Conservation (phyloP, 1,140 invertebrate species). For the Amphibalanus amphitrite region DNA sequence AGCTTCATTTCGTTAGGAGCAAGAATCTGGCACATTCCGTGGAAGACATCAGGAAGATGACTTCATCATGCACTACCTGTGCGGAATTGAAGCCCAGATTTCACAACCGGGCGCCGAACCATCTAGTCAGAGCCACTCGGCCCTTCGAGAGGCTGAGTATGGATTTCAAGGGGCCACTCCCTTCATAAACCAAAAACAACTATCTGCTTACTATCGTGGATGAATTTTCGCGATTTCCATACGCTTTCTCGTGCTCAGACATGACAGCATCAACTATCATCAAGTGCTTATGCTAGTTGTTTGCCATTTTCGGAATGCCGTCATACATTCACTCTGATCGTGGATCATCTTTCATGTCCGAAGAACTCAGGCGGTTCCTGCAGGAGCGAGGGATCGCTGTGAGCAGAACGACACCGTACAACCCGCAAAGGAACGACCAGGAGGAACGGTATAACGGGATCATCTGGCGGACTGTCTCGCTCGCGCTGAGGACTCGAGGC, state of each 20-base stretch:
- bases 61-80: slow-evolving; percentile 13
- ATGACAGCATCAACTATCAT: slow-evolving; percentile 18
- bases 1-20: slow-evolving; percentile 16
- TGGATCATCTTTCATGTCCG: slow-evolving; percentile 17
- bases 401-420: slow-evolving; percentile 14
- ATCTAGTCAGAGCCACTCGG: slow-evolving; percentile 19
- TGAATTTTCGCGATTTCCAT: slow-evolving; percentile 24
- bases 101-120: slow-evolving; percentile 7
- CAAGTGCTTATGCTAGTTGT: slow-evolving; percentile 15
- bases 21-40: slow-evolving; percentile 19
- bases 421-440: slow-evolving; percentile 15
- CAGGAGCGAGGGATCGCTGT: slow-evolving; percentile 10
- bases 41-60: slow-evolving; percentile 16
- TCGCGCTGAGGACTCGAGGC: slow-evolving; percentile 12
- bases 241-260: slow-evolving; percentile 18
- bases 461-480: slow-evolving; percentile 16
- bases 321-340: slow-evolving; percentile 19
- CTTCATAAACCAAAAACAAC: slow-evolving; percentile 17
- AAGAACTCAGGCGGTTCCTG: slow-evolving; percentile 15
- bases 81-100: slow-evolving; percentile 17
- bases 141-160: slow-evolving; percentile 20
- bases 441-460: slow-evolving; percentile 16
- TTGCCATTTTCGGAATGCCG: slow-evolving; percentile 17
- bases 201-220: slow-evolving; percentile 21
- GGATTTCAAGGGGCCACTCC: slow-evolving; percentile 22